Percentiles rank a stretch among this genome's conserved stretches.
phyloP scores from a whole-genome alignment of 2,113 vertebrate species.

The Oreochromis spilurus region DNA sequence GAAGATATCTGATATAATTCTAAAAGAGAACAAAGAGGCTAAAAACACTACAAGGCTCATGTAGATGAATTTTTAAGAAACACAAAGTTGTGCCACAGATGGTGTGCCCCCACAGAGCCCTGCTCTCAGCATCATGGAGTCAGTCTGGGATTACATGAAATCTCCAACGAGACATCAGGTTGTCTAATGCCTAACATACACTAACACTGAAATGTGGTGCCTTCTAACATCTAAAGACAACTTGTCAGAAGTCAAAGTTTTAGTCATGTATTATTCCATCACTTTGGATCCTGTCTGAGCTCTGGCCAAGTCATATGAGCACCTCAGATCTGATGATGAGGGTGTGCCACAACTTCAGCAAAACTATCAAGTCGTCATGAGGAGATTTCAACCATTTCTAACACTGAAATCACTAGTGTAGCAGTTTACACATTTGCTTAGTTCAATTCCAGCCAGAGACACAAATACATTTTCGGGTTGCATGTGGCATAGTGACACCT shows the following conservation, averaged over 20 bases:
- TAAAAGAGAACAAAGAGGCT: background rate
- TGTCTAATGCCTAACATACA: background rate
- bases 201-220: background rate
- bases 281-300: background rate
- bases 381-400: background rate
- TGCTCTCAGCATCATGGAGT: background rate
- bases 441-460: background rate
- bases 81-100: background rate
- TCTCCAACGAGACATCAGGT: background rate
- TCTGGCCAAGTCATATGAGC: background rate
- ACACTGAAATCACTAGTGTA: background rate
- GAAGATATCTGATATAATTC: background rate
- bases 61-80: fast-evolving
- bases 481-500: background rate
- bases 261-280: background rate
- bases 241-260: background rate
- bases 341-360: background rate
- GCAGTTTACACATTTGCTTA: fast-evolving
- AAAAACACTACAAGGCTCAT: background rate
- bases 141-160: background rate
- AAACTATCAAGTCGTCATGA: fast-evolving
- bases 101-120: background rate
- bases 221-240: background rate
- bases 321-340: background rate
- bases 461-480: background rate